These are phyloP conservation scores for Hiodon alosoides DNA, from an alignment of 2,113 vertebrate species.

Conservation along the genomic window DNA sequence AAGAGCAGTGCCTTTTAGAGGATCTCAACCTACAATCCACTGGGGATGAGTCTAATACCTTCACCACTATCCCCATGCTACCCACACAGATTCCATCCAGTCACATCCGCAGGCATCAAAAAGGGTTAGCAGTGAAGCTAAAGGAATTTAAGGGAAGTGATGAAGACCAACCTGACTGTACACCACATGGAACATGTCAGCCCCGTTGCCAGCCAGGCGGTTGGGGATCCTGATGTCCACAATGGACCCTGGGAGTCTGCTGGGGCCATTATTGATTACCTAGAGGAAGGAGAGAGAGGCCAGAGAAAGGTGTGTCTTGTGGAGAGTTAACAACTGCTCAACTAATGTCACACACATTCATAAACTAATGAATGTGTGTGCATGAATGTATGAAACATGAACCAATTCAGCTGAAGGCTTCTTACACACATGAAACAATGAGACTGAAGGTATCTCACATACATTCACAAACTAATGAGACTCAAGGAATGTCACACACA, in stretches of 20 bases:
- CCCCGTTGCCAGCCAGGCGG: slow-evolving; percentile 74
- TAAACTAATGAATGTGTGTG: too few species aligned
- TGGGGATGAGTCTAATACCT: too few species aligned
- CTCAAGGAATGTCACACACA: too few species aligned
- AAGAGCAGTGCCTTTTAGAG: too few species aligned
- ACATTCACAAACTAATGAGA: too few species aligned
- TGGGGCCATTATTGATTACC: slow-evolving; percentile 96
- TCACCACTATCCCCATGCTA: too few species aligned
- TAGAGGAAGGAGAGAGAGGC: slow-evolving; percentile 43
- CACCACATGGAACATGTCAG: slow-evolving; percentile 84
- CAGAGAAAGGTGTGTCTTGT: background rate
- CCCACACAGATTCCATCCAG: too few species aligned
- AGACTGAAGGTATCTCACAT: too few species aligned
- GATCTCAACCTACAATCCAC: too few species aligned
- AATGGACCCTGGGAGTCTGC: slow-evolving; percentile 81
- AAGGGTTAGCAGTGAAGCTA: too few species aligned
- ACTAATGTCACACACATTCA: background rate
- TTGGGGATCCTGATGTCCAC: slow-evolving; percentile 88
- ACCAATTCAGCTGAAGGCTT: background rate
- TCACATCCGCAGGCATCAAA: too few species aligned
- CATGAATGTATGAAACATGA: slow-evolving; percentile 4
- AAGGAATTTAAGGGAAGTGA: background rate
- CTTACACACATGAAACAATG: too few species aligned
- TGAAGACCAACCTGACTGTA: slow-evolving; percentile 76
- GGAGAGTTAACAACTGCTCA: background rate